Conservation (phyloP, 2,888 invertebrate genomes). For the Thymelicus sylvestris region DNA sequence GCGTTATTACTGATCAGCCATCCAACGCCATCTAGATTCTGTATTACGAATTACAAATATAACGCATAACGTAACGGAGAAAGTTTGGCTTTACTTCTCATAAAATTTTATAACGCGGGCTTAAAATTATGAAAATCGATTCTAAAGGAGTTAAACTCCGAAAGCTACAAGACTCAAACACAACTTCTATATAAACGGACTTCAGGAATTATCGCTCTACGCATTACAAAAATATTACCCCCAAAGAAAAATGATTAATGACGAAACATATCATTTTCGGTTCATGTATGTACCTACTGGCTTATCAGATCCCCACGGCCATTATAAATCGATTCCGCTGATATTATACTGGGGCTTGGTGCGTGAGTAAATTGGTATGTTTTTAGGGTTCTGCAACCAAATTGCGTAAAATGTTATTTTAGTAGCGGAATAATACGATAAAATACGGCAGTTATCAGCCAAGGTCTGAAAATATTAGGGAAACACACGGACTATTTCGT, state of each 20-base stretch:
- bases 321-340: constrained; percentile 30
- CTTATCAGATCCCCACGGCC: constrained; percentile 25
- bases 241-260: constrained; percentile 30
- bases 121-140: no score
- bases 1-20: no score
- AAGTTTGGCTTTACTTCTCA: no score
- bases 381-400: background rate
- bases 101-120: no score
- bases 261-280: constrained; percentile 32
- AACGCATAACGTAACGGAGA: no score
- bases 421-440: no score
- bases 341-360: constrained; percentile 4
- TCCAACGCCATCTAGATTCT: no score
- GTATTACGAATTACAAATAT: no score
- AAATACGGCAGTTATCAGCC: no score
- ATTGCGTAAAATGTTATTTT: background rate
- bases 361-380: background rate
- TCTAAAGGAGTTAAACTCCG: no score
- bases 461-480: no score
- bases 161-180: background rate
- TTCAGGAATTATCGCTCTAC: background rate
- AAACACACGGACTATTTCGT: no score
- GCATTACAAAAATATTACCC: constrained; percentile 19
- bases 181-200: constrained; percentile 16
- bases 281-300: constrained; percentile 13